A percentile compares a stretch with the other conserved stretches of the same genome.
phyloP scores from a whole-genome alignment of 2,888 invertebrate genomes.

The Ischnus inquisitorius region DNA sequence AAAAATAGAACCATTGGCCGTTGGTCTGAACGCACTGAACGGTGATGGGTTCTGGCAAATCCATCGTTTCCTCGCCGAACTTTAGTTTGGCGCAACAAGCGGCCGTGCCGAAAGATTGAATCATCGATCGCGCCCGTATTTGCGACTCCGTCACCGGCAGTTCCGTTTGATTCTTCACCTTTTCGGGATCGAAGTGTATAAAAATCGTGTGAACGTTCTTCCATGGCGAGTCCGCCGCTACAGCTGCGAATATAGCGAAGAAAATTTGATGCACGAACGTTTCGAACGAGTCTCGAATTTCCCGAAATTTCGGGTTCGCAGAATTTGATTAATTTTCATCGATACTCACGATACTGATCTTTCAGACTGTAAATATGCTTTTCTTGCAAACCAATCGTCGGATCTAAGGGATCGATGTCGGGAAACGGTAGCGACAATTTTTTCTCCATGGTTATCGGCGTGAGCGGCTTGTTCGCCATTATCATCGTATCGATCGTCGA shows the following conservation, averaged over 20 bases:
- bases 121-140: constrained; percentile 89
- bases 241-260: constrained; percentile 85
- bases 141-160: constrained; percentile 90
- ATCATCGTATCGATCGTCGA: constrained; percentile 89
- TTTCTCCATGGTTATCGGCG: constrained; percentile 85
- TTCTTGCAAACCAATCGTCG: constrained; percentile 89
- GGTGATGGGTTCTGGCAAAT: constrained; percentile 92
- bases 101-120: constrained; percentile 92
- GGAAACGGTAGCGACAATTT: constrained; percentile 88
- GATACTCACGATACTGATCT: constrained; percentile 91
- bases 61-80: constrained; percentile 89
- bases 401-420: constrained; percentile 91
- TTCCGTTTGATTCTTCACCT: constrained; percentile 90
- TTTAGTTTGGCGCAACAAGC: constrained; percentile 91
- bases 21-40: constrained; percentile 94
- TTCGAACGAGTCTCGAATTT: neutral
- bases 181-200: constrained; percentile 89
- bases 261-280: constrained; percentile 63
- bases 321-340: constrained; percentile 1
- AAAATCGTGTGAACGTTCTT: constrained; percentile 92
- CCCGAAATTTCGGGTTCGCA: neutral
- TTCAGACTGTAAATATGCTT: constrained; percentile 89
- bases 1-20: constrained; percentile 92
- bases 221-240: constrained; percentile 85
- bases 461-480: constrained; percentile 88